Evolutionary conservation across 1,140 invertebrate species (phyloP).

Genomic region (Dermatophagoides farinae): DNA sequence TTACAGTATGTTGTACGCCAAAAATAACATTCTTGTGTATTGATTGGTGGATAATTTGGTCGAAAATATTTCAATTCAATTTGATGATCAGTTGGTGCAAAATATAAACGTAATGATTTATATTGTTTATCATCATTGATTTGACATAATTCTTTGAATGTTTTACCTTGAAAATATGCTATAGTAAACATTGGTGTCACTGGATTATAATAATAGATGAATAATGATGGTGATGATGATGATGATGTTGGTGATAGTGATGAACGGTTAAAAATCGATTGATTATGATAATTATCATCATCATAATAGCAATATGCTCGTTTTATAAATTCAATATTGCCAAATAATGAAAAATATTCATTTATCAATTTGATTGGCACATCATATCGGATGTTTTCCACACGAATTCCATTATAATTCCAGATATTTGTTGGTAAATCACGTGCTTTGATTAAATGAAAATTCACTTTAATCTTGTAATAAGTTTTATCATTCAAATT

Average conservation of each 20-base stretch:
- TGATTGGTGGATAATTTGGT: conserved; percentile 13
- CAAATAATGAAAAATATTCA: conserved; percentile 9
- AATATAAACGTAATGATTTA: conserved; percentile 8
- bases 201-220: conserved; percentile 15
- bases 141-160: neutral
- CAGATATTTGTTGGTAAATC: conserved; percentile 14
- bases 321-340: conserved; percentile 9
- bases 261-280: too few species aligned
- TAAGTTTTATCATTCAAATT: conserved; percentile 2
- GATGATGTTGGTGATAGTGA: too few species aligned
- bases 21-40: conserved; percentile 15
- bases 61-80: conserved; percentile 14
- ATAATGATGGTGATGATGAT: neutral
- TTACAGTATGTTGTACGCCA: conserved; percentile 15
- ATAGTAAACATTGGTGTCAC: conserved; percentile 13
- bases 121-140: neutral
- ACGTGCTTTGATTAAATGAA: neutral
- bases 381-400: conserved; percentile 2
- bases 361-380: neutral
- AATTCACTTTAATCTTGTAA: neutral
- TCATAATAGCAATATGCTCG: neutral
- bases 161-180: conserved; percentile 4
- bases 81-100: conserved; percentile 15
- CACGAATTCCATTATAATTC: conserved; percentile 13
- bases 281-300: neutral